Base-by-base conservation (phyloP, 2,113 vertebrate species). In the Calcarius ornatus region DNA sequence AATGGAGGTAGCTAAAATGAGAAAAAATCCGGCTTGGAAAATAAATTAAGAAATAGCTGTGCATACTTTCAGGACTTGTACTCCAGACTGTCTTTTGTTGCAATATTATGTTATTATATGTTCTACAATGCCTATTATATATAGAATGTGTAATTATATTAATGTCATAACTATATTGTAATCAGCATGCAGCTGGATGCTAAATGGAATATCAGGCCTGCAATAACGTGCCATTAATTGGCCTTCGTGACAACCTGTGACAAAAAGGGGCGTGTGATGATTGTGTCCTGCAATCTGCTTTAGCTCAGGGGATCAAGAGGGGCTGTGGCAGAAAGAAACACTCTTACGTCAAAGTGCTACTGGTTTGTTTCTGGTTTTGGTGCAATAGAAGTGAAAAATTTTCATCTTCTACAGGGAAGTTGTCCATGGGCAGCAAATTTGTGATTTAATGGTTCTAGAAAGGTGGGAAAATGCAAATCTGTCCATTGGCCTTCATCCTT, bases 121-220 rank as follows among this genome's bases (percentile, higher is more conserved):
- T 90, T 92, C 38, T 63, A 47, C 81, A 83, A 93, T 51, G 68
- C 16, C 54, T 86, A 50, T 89, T 85, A 75, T 35, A 35, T 77
- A 38, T 76, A 86, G 63, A 90, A 77, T 51, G 28, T 88, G 43
- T 90, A 70, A 94, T 96, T 90, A 86, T 88, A 93, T 88, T 93
- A 88, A 94, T 92, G 72, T 82, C 45, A 57, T 84, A 88, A 88
- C 83, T 68, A 31, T 91, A 75, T 77, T 86, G 56, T 86, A 82
- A 77, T 84, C 54, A 78, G 57, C 42, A 35, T 66, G 48, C 68
- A 86, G 56, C 72, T 94, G 71, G 92, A 70, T 90, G 54, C 86
- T 82, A 91, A 86, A 86, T 60, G 64, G 35, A 86, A 64, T 88
- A 85, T 86, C 1, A 7, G 92, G 79, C 90, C 95, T 93, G 71